These are phyloP conservation scores for Choreutis nemorana DNA, from an alignment of 2,888 invertebrate genomes.

Conservation along the genomic window DNA sequence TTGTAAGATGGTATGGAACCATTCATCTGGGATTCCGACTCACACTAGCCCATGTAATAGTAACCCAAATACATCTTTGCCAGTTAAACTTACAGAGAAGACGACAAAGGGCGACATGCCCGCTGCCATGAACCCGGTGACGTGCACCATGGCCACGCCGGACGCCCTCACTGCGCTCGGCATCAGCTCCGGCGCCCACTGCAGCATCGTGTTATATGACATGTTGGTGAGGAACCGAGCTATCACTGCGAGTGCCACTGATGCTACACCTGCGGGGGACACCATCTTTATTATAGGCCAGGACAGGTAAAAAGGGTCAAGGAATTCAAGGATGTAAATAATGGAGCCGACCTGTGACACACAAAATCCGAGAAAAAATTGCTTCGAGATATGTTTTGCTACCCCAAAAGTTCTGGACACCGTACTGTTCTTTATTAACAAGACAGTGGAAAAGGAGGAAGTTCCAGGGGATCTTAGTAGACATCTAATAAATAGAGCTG, in stretches of 20 bases:
- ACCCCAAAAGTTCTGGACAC: too few species aligned
- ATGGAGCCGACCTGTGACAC: too few species aligned
- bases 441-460: background rate
- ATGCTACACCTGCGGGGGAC: conserved; percentile 21
- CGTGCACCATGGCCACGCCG: conserved; percentile 32
- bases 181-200: conserved; percentile 32
- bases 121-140: conserved; percentile 24
- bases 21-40: too few species aligned
- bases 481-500: background rate
- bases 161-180: conserved; percentile 33
- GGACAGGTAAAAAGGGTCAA: too few species aligned
- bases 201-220: conserved; percentile 27
- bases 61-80: background rate
- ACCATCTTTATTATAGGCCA: too few species aligned
- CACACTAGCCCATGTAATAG: too few species aligned
- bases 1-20: too few species aligned
- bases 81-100: conserved; percentile 24
- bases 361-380: too few species aligned
- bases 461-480: background rate
- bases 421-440: too few species aligned
- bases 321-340: too few species aligned
- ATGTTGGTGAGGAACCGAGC: conserved; percentile 38
- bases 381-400: too few species aligned
- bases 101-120: conserved; percentile 34
- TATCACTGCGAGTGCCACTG: conserved; percentile 25